phyloP scores from a whole-genome alignment of 1,140 invertebrate species.

The Papilio aristodemus region DNA sequence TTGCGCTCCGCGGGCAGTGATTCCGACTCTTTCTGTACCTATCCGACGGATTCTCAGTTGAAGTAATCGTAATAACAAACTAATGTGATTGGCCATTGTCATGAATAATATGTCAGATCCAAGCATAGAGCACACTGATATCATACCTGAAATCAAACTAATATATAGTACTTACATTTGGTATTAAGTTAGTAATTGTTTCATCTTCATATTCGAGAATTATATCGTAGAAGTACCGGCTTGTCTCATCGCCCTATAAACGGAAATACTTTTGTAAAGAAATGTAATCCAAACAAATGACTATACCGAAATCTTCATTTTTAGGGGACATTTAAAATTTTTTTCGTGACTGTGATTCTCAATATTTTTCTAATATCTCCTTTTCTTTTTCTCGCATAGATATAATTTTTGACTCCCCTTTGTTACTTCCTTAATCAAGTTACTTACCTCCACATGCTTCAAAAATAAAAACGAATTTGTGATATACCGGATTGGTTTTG shows the following conservation, averaged over 20 bases:
- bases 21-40: constrained; percentile 25
- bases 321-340: too few species aligned
- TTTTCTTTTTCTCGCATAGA: too few species aligned
- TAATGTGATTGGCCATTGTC: constrained; percentile 70
- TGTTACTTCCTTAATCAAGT: neutral
- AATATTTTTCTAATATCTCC: too few species aligned
- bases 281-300: neutral
- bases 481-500: constrained; percentile 55
- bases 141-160: constrained; percentile 46
- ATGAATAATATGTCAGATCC: constrained; percentile 67
- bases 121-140: constrained; percentile 64
- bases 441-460: constrained; percentile 59
- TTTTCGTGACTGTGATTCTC: too few species aligned
- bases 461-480: constrained; percentile 57
- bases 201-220: neutral
- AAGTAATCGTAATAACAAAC: constrained; percentile 62
- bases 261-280: too few species aligned
- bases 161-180: constrained; percentile 12
- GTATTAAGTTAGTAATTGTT: neutral
- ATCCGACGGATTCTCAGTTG: constrained; percentile 58
- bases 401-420: too few species aligned
- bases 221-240: neutral
- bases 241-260: too few species aligned
- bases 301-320: too few species aligned
- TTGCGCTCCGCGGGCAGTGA: neutral